Base-by-base conservation (phyloP, 1,140 invertebrate genomes). In the Cydia splendana region DNA sequence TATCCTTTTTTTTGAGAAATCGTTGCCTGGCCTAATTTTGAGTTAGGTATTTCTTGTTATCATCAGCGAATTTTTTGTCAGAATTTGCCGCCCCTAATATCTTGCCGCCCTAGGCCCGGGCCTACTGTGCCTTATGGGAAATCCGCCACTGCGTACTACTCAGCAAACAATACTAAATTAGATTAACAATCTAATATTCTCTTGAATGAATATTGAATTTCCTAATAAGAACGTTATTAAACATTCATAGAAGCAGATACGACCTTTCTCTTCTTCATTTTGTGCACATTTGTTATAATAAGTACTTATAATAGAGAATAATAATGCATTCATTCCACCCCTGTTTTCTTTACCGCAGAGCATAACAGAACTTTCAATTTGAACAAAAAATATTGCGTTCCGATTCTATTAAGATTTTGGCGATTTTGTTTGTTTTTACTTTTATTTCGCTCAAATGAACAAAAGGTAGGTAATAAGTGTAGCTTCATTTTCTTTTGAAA, bases 281-380 rank as follows among this genome's bases (percentile, higher is more conserved):
- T 18, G 15, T 57, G 53, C 53, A 57, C 53, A 57, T 24, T 62
- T 62, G 30, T 30, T 30, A 30, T 30, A 30, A 24, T 24, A 24
- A 2, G 24, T 24, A 24, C 18, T 20, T 62, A 24, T 24, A 62
- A 62, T 24, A 24, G 57, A 62, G 20, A 62, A 62, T 62, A 62
- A 62, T 24, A 62, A 24, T 62, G 57, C 18, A 62, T 62, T 62
- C 10, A 24, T 24, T 12, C 57, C 9, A 62, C 57, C 57, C 57
- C 57, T 62, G 57, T 62, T 62, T 62, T 62, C 53, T 62, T 62
- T 24, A 62, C 57, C 57, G 10, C 18, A 62, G 9, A 62, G 57
- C 7, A 62, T 20, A 57, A 57, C 51, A 57, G n/a, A 12, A 6
- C 18, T 9, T 62, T 62, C 2, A 62, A 62, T 62, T 62, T 62